These are phyloP conservation scores for Epizoanthus illoricatus DNA, from an alignment of 92 coral and sea anemone genomes.

Conservation along the genomic window DNA sequence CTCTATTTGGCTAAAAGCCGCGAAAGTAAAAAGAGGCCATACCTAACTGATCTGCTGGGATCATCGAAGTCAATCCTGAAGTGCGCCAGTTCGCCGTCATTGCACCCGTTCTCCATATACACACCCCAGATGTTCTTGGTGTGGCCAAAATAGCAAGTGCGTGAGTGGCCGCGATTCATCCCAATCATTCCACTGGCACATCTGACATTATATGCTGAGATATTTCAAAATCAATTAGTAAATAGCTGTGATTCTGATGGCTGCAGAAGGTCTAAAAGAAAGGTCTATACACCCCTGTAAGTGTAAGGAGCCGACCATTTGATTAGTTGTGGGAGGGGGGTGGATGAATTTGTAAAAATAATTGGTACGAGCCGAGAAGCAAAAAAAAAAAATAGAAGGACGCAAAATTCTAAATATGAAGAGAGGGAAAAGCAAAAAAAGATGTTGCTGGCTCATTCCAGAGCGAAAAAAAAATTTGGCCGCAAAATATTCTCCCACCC, in stretches of 20 bases:
- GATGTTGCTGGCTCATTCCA: too few relatives aligned
- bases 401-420: too few relatives aligned
- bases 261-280: too few relatives aligned
- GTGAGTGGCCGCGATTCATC: slow-evolving; percentile 34
- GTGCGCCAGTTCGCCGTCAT: slow-evolving; percentile 59
- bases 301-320: too few relatives aligned
- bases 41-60: slow-evolving; percentile 56
- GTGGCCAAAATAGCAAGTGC: slow-evolving; percentile 57
- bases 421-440: too few relatives aligned
- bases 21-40: not conserved
- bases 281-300: too few relatives aligned
- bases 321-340: too few relatives aligned
- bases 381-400: too few relatives aligned
- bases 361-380: too few relatives aligned
- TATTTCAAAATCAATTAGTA: not conserved
- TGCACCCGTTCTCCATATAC: slow-evolving; percentile 69
- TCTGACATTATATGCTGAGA: slow-evolving; percentile 25
- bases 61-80: slow-evolving; percentile 57
- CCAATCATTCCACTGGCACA: slow-evolving; percentile 47
- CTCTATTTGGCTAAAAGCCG: not conserved
- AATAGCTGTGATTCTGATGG: not conserved
- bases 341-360: too few relatives aligned
- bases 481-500: too few relatives aligned
- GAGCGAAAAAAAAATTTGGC: too few relatives aligned
- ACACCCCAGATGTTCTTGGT: slow-evolving; percentile 56